Evolutionary conservation across 2,797 vertebrate species (phyloP).

Genomic region (Propithecus perrieri): DNA sequence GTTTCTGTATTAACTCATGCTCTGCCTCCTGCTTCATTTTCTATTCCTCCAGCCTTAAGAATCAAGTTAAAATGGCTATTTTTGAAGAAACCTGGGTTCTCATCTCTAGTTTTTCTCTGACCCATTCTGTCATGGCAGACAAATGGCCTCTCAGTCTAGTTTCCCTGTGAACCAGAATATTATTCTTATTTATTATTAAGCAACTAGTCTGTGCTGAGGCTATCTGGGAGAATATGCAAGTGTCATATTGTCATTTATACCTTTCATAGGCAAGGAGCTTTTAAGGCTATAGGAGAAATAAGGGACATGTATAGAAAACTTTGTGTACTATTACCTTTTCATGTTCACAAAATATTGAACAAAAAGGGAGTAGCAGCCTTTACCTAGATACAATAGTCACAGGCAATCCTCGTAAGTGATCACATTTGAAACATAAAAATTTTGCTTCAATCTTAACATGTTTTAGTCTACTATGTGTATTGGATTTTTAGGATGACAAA

Average conservation of each 20-base stretch:
- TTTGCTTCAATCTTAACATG: background rate
- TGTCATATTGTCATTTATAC: background rate
- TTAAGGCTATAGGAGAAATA: background rate
- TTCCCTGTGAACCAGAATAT: background rate
- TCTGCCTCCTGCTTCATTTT: background rate
- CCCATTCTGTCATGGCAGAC: background rate
- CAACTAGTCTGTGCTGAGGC: background rate
- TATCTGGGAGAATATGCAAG: background rate
- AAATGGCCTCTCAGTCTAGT: background rate
- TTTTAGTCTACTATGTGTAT: background rate
- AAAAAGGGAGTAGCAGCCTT: background rate
- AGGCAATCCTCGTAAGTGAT: background rate
- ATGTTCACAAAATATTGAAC: background rate
- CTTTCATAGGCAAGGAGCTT: background rate
- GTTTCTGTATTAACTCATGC: background rate
- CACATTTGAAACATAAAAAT: background rate
- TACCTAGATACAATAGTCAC: background rate
- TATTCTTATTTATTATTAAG: background rate
- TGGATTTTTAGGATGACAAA: background rate
- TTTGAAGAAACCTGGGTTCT: background rate
- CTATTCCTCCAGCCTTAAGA: background rate
- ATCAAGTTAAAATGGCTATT: background rate
- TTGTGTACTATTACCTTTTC: background rate
- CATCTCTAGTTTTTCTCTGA: background rate
- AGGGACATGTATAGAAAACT: background rate